These are phyloP conservation scores for Fundulus diaphanus DNA, from an alignment of 2,797 vertebrate species.

Conservation along the genomic window DNA sequence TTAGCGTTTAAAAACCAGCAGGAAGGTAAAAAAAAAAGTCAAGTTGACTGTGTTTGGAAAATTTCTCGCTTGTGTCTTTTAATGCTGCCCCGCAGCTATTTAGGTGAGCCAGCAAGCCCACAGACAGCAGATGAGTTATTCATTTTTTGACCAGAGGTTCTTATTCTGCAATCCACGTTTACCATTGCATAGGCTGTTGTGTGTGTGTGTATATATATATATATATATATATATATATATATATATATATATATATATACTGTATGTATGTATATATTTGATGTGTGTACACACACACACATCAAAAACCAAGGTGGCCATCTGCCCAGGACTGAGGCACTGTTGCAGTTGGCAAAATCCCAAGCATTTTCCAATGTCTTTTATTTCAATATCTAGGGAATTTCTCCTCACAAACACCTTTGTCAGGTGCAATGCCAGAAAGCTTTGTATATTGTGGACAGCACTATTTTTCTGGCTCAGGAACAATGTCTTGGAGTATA, in stretches of 20 bases:
- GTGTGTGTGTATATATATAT: too few relatives aligned
- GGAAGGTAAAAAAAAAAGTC: conserved; percentile 17
- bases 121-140: conserved; percentile 6
- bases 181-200: conserved; percentile 5
- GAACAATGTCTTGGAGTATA: conserved; percentile 10
- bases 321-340: background rate
- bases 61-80: conserved; percentile 16
- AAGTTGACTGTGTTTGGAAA: background rate
- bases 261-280: too few relatives aligned
- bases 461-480: background rate
- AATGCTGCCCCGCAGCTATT: conserved; percentile 20
- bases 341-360: background rate
- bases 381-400: background rate
- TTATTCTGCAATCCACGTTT: conserved; percentile 12
- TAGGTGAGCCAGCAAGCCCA: conserved; percentile 7
- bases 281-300: too few relatives aligned
- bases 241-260: too few relatives aligned
- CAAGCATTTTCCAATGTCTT: background rate
- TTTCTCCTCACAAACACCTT: background rate
- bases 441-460: background rate
- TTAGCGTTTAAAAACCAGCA: conserved; percentile 14
- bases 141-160: conserved; percentile 20
- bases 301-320: conserved; percentile 29
- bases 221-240: too few relatives aligned
- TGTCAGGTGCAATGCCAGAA: background rate